Evolutionary conservation across 2,888 invertebrate species (phyloP), one percentile per base, ranked within the genome.

Genomic region (Phorcus lineatus): DNA sequence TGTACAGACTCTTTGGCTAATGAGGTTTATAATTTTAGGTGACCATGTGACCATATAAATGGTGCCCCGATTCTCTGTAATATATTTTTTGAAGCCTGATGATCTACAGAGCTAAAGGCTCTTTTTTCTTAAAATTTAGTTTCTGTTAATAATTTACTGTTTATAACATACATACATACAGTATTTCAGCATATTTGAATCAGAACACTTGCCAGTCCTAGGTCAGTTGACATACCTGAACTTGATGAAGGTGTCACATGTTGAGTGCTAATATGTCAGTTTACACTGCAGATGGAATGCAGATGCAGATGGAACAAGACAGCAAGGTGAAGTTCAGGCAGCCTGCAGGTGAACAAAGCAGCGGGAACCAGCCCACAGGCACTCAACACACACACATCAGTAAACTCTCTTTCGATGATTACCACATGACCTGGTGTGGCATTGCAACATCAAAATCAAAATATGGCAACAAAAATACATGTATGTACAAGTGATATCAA

Each of bases 341-440:
- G 9, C 2, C 47, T 2, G 36, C 78, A 13, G 31, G 11, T 16
- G 36, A 31, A 17, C 36, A 19, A n/a, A 17, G 17, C 22, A 74
- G 57, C 16, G 47, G 74, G 4, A 24, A 31, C 74, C 77, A 62
- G 28, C 80, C 82, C 83, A 57, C 81, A 19, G 22, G 67, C 78
- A 16, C 74, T 40, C 28, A 74, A 76, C 6, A 79, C 16, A 54
- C 81, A 11, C 84, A 81, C 36, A 80, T 88, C 6, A 85, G 86
- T 3, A 90, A 91, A 79, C 81, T 92, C 16, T 91, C 91, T 4
- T 92, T 92, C 85, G 92, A 92, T 54, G 92, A 92, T 81, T 92
- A 92, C 80, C 89, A 91, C 82, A 84, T 81, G 2, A 91, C 91
- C 9, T 92, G 92, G 92, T 86, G 88, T 83, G 89, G 90, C 55